Percentiles rank a stretch among this genome's conserved stretches.
Evolutionary conservation across 2,797 vertebrate genomes (phyloP).

Genomic region (Podargus strigoides): DNA sequence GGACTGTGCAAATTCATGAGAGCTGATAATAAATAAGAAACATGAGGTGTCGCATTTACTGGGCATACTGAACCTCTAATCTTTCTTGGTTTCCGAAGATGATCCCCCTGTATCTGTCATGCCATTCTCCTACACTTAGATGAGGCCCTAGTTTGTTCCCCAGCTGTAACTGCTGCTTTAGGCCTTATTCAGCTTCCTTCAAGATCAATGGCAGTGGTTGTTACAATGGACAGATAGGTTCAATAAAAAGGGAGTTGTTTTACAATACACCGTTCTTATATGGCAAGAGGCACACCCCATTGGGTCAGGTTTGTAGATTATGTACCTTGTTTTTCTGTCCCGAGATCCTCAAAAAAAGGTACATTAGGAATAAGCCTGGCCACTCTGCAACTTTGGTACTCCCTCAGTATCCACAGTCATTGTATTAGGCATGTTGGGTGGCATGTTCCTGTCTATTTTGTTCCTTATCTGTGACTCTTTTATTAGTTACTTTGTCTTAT

Average conservation of each 20-base stretch:
- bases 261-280: not conserved
- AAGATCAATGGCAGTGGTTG: not conserved
- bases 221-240: not conserved
- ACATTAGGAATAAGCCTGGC: not conserved
- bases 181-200: not conserved
- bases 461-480: not conserved
- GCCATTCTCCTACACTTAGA: not conserved
- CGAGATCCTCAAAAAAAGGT: not conserved
- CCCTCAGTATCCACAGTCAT: not conserved
- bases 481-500: not conserved
- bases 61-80: not conserved
- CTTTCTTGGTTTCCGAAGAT: not conserved
- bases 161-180: not conserved
- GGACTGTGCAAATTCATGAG: not conserved
- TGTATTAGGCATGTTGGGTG: not conserved
- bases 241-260: not conserved
- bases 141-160: not conserved
- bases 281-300: accelerated
- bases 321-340: not conserved
- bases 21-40: not conserved
- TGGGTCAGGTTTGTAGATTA: not conserved
- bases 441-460: not conserved
- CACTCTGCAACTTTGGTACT: not conserved
- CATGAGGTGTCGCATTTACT: not conserved
- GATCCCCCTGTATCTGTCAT: accelerated